Percentiles rank a stretch among this genome's conserved stretches.
phyloP scores from a whole-genome alignment of 2,797 vertebrate species.

The Avahi laniger region DNA sequence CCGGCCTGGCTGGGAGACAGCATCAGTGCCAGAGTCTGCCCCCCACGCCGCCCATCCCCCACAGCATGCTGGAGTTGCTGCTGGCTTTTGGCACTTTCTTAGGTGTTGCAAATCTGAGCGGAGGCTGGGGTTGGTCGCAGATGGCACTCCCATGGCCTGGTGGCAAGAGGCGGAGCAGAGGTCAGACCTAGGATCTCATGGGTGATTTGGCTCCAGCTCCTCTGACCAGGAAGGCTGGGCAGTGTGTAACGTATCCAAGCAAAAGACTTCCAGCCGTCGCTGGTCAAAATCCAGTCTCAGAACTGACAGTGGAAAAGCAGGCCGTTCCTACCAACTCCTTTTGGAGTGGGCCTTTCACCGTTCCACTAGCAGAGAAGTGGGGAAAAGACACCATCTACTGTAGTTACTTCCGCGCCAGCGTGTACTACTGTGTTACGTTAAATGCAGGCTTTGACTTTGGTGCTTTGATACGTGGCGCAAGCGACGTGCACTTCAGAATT shows the following conservation, averaged over 20 bases:
- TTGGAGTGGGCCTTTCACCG: background rate
- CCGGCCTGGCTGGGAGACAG: background rate
- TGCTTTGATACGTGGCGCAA: background rate
- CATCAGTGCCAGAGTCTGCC: background rate
- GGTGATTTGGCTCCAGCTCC: background rate
- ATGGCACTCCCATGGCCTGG: background rate
- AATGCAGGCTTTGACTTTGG: fast-evolving
- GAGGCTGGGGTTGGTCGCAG: background rate
- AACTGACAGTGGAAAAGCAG: background rate
- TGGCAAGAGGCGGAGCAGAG: background rate
- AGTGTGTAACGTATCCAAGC: background rate
- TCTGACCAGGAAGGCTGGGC: background rate
- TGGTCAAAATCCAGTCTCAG: background rate
- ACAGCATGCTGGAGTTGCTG: too few species aligned
- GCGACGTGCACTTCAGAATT: background rate
- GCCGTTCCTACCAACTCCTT: background rate
- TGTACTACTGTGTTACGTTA: fast-evolving
- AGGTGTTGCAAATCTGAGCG: background rate
- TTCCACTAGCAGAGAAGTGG: background rate
- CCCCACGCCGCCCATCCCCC: fast-evolving
- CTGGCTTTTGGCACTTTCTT: background rate
- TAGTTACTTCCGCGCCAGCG: background rate
- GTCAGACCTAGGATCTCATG: background rate
- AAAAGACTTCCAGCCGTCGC: background rate
- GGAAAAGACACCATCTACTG: background rate